These are phyloP conservation scores for Sycobia sp. DNA, from an alignment of 1,140 invertebrate species.

Conservation along the genomic window DNA sequence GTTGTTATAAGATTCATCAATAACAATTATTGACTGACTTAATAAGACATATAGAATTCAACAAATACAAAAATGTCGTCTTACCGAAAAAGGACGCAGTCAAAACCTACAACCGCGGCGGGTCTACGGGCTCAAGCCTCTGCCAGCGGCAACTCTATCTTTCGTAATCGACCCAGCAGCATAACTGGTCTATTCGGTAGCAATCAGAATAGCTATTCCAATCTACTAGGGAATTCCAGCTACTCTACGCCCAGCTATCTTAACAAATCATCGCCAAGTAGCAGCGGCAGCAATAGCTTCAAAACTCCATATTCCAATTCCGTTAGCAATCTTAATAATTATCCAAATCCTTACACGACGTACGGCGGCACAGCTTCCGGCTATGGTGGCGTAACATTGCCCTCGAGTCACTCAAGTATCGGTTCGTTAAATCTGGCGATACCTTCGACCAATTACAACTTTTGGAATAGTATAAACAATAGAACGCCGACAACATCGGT, in stretches of 20 bases:
- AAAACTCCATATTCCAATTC: slow-evolving; percentile 51
- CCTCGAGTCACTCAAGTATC: slow-evolving; percentile 47
- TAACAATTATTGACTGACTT: not conserved
- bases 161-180: slow-evolving; percentile 59
- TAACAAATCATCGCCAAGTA: slow-evolving; percentile 40
- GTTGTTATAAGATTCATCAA: not conserved
- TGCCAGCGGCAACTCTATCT: slow-evolving; percentile 59
- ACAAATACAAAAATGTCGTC: slow-evolving; percentile 44
- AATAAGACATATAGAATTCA: not conserved
- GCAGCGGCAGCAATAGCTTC: slow-evolving; percentile 36
- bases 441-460: slow-evolving; percentile 62
- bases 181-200: slow-evolving; percentile 53
- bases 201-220: slow-evolving; percentile 50
- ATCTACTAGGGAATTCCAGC: slow-evolving; percentile 47
- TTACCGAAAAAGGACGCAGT: slow-evolving; percentile 56
- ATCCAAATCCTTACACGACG: slow-evolving; percentile 57
- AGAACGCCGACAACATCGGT: slow-evolving; percentile 31
- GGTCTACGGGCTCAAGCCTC: slow-evolving; percentile 58
- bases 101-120: slow-evolving; percentile 58
- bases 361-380: slow-evolving; percentile 70
- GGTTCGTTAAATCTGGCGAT: slow-evolving; percentile 62
- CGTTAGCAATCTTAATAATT: slow-evolving; percentile 61
- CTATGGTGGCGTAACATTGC: slow-evolving; percentile 67
- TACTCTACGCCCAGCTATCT: slow-evolving; percentile 40
- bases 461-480: slow-evolving; percentile 45